A percentile compares a stretch with the other conserved stretches of the same genome.
Evolutionary conservation across 1,140 invertebrate genomes (phyloP).

Genomic region (Steinernema khuongi): DNA sequence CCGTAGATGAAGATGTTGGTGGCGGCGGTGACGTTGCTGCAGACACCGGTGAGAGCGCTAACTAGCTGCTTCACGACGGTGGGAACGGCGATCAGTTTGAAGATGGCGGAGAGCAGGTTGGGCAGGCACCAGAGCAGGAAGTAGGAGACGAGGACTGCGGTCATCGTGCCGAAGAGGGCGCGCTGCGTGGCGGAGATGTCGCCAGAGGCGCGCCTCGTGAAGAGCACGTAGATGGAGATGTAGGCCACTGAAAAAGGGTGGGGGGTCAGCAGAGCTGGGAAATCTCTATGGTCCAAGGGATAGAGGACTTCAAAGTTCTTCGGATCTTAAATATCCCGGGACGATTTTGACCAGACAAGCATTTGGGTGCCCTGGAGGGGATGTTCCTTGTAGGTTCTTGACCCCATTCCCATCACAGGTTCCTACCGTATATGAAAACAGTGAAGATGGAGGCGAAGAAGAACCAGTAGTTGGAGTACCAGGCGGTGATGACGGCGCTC

Average conservation of each 20-base stretch:
- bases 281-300: not conserved
- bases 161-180: not conserved
- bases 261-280: not conserved
- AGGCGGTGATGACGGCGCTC: not conserved
- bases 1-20: slow-evolving; percentile 3
- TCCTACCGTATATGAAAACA: slow-evolving; percentile 2
- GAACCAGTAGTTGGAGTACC: slow-evolving; percentile 14
- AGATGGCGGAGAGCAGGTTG: not conserved
- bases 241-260: not conserved
- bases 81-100: not conserved
- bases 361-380: no score
- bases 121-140: not conserved
- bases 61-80: not conserved
- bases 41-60: not conserved
- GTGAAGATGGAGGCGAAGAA: slow-evolving; percentile 12
- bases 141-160: not conserved
- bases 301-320: no score
- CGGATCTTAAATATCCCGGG: no score
- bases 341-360: no score
- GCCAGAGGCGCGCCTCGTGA: not conserved
- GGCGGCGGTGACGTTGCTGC: not conserved
- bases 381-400: no score
- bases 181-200: not conserved
- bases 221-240: not conserved
- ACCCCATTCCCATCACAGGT: no score